A percentile compares a stretch with the other conserved stretches of the same genome.
Evolutionary conservation across 2,888 invertebrate genomes (phyloP).

Genomic region (Stegophylla sp.): DNA sequence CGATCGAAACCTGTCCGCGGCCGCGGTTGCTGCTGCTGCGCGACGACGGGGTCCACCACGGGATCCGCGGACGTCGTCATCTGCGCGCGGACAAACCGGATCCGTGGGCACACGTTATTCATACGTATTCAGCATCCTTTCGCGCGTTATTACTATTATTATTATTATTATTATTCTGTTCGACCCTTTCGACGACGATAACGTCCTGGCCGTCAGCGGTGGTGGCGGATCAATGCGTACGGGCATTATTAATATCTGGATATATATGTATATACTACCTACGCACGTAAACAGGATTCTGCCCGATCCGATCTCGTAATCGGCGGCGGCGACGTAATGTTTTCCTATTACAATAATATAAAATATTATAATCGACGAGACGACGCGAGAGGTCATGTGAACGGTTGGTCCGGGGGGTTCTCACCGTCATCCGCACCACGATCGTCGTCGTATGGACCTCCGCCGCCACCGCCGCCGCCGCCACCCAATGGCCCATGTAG

Average conservation of each 20-base stretch:
- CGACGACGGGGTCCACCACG: constrained; percentile 18
- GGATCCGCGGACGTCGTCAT: constrained; percentile 27
- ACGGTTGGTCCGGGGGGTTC: constrained; percentile 39
- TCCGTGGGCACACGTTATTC: neutral
- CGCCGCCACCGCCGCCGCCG: neutral
- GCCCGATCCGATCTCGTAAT: constrained; percentile 37
- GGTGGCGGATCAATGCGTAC: neutral
- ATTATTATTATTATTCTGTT: no score
- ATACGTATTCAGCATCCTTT: constrained; percentile 35
- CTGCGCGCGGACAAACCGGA: constrained; percentile 36
- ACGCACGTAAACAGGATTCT: constrained; percentile 33
- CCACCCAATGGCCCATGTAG: neutral
- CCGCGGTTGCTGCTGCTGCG: neutral
- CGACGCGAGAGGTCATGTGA: constrained; percentile 50
- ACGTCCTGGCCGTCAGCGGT: neutral
- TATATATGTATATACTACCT: no score
- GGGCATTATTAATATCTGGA: neutral
- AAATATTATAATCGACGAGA: constrained; percentile 32
- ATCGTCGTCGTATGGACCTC: constrained; percentile 40
- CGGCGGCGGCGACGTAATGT: neutral
- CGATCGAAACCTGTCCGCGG: constrained; percentile 32
- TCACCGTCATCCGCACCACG: constrained; percentile 37
- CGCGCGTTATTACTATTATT: no score
- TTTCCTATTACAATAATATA: constrained; percentile 1
- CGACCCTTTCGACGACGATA: constrained; percentile 1